These are phyloP conservation scores for Hippotragus niger DNA, from an alignment of 2,113 vertebrate genomes.

Conservation along the genomic window DNA sequence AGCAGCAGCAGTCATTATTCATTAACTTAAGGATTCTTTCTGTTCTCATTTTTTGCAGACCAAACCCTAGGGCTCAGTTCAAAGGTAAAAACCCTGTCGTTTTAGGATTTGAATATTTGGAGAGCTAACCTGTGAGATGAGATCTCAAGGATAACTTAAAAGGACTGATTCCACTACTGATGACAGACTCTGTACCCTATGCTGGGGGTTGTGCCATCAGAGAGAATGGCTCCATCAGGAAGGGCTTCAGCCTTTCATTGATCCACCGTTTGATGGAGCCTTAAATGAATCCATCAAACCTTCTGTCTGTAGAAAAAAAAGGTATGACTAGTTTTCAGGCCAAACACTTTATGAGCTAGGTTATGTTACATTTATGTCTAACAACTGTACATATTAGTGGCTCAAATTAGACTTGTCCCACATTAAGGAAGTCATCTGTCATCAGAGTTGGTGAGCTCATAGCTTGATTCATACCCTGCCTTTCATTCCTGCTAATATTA, in stretches of 20 bases:
- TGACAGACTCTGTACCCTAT: background rate
- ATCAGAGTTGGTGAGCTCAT: background rate
- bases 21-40: background rate
- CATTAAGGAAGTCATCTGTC: background rate
- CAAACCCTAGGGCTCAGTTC: background rate
- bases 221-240: background rate
- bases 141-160: background rate
- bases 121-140: background rate
- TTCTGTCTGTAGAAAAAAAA: background rate
- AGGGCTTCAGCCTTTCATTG: background rate
- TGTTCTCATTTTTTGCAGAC: background rate
- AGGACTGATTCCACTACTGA: background rate
- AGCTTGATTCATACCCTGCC: background rate
- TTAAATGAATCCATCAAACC: background rate
- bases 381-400: background rate
- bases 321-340: background rate
- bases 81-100: background rate
- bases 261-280: accelerated
- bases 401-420: background rate
- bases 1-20: background rate
- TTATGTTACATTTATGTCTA: background rate
- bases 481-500: background rate
- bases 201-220: background rate
- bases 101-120: background rate
- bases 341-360: background rate